Evolutionary conservation across 2,888 invertebrate genomes (phyloP).

Genomic region (Calliopum simillimum): DNA sequence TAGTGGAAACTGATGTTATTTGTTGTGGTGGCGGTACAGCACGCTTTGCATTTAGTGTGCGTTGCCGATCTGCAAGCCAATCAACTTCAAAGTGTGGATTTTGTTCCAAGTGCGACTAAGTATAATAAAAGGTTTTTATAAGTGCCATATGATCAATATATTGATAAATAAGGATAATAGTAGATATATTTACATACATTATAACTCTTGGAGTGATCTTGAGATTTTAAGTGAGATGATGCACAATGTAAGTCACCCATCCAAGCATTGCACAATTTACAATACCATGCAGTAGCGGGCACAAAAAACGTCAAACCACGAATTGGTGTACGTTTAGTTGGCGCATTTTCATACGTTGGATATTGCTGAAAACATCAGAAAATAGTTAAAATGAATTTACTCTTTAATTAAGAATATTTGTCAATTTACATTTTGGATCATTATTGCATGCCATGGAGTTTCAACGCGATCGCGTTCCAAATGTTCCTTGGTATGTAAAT

Average conservation of each 20-base stretch:
- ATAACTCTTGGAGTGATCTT: slow-evolving; percentile 83
- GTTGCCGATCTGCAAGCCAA: slow-evolving; percentile 85
- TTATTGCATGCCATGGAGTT: slow-evolving; percentile 65
- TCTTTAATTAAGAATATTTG: neutral
- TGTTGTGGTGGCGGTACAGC: slow-evolving; percentile 52
- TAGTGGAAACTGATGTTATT: slow-evolving; percentile 54
- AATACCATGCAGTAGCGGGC: slow-evolving; percentile 89
- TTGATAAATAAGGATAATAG: neutral
- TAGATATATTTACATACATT: slow-evolving; percentile 77
- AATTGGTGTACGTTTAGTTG: slow-evolving; percentile 83
- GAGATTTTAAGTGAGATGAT: slow-evolving; percentile 85
- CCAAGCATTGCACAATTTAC: slow-evolving; percentile 88
- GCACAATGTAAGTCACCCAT: slow-evolving; percentile 91
- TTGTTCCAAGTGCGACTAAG: slow-evolving; percentile 82
- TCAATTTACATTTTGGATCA: slow-evolving; percentile 58
- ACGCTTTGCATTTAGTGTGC: slow-evolving; percentile 71
- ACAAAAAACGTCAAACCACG: slow-evolving; percentile 90
- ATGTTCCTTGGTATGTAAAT: slow-evolving; percentile 84
- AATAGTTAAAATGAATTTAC: slow-evolving; percentile 10
- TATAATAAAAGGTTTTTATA: slow-evolving; percentile 6
- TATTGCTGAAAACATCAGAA: slow-evolving; percentile 68
- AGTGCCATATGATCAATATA: no score
- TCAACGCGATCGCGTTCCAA: slow-evolving; percentile 67
- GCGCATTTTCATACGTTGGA: slow-evolving; percentile 77
- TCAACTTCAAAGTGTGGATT: slow-evolving; percentile 90